A percentile compares a stretch with the other conserved stretches of the same genome.
Conservation (phyloP, 2,113 vertebrate species). For the Ciconia stormi region DNA sequence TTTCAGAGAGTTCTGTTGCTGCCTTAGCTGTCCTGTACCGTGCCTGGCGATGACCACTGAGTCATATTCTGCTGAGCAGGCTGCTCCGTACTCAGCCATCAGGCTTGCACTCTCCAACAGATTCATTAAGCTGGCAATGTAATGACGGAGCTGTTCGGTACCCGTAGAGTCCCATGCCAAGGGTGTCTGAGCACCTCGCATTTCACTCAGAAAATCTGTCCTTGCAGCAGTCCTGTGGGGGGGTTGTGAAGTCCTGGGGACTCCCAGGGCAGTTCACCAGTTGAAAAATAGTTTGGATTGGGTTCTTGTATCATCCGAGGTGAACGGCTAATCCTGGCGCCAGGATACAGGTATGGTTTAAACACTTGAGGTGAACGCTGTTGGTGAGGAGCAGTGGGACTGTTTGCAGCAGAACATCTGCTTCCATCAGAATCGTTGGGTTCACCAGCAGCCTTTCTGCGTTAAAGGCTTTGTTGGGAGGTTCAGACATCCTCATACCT, state of each 20-base stretch:
- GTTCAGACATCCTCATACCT: background rate
- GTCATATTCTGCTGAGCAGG: background rate
- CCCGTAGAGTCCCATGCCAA: background rate
- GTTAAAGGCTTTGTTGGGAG: background rate
- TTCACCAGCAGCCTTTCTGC: background rate
- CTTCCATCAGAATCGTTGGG: background rate
- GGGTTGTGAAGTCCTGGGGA: background rate
- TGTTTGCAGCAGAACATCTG: background rate
- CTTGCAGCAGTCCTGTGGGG: background rate
- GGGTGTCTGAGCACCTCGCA: rapidly evolving
- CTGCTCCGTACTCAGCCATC: background rate
- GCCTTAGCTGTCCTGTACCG: background rate
- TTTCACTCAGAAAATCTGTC: background rate
- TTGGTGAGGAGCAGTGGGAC: background rate
- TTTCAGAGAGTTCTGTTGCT: background rate
- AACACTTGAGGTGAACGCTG: background rate
- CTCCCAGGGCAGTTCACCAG: background rate
- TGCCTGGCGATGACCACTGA: background rate
- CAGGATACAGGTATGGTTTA: background rate
- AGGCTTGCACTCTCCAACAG: background rate
- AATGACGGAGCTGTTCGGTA: background rate
- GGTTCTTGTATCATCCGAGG: background rate
- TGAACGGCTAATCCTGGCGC: background rate
- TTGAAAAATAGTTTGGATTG: background rate
- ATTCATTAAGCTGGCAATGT: background rate